Base-by-base conservation (phyloP, 2,888 invertebrate species). In the Hylaea fasciaria region DNA sequence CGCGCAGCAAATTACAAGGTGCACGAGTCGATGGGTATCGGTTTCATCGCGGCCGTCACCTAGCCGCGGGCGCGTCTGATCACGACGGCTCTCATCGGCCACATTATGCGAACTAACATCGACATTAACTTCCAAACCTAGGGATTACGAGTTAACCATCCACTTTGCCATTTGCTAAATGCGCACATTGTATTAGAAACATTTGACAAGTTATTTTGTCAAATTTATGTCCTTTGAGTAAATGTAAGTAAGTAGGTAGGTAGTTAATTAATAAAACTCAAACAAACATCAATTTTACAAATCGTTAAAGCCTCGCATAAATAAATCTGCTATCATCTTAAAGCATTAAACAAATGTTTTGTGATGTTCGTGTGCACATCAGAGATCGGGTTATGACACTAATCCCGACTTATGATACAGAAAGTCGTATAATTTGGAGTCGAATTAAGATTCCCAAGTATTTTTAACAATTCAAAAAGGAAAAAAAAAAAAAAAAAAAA, bases 341-440 rank as follows among this genome's bases (percentile, higher is more conserved):
- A 74, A 75, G 78, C 75, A 81, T 85, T 84, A 86, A 85, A 85
- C 86, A 86, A 86, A 89, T 82, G 86, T 85, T 88, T 86, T 85
- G 78, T 83, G 78, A 84, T 83, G 78, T 81, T 79, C 80, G 72
- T 79, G 77, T 76, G 71, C 82, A 73, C 74, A 81, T 83, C 82
- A 77, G 72, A 80, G 71, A 79, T 74, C 77, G 75, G 79, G 78
- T 81, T 81, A 76, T 84, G 74, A 90, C 91, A 87, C 81, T 92
- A 90, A 92, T 84, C 87, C 84, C 78, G 82, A 84, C 86, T 89
- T 88, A 89, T 81, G 80, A 79, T 82, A 83, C 79, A 80, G 76
- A 86, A 85, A 83, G 81, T 83, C 83, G 77, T 86, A 86, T 86
- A 87, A 89, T 86, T 90, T 86, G 81, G 78, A 80, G 75, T 80